Percentiles rank a stretch among this genome's conserved stretches.
These are phyloP conservation scores for Lasioglossum lativentre DNA, from an alignment of 2,888 invertebrate species.

Conservation along the genomic window DNA sequence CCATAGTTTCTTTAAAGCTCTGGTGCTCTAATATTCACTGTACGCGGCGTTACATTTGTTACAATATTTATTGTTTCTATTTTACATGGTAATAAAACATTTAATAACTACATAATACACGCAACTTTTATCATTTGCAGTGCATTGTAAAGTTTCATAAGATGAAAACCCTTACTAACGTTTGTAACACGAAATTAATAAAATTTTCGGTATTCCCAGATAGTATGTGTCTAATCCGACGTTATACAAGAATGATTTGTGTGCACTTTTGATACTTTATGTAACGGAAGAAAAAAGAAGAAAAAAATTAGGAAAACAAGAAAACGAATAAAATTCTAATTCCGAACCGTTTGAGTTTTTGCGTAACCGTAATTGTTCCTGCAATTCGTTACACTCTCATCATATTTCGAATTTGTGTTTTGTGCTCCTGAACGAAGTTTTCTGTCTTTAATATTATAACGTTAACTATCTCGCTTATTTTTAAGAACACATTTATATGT, in stretches of 20 bases:
- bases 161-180: neutral
- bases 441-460: neutral
- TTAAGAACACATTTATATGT: constrained; percentile 31
- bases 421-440: neutral
- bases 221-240: neutral
- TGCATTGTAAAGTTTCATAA: constrained; percentile 16
- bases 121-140: constrained; percentile 35
- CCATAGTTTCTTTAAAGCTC: constrained; percentile 45
- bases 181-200: constrained; percentile 13
- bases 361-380: constrained; percentile 19
- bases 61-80: constrained; percentile 73
- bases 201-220: constrained; percentile 27
- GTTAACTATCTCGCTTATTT: constrained; percentile 5
- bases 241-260: constrained; percentile 9
- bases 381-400: neutral
- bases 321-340: constrained; percentile 17
- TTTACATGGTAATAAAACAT: constrained; percentile 39
- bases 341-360: constrained; percentile 14
- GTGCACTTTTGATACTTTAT: constrained; percentile 49
- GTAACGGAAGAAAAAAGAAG: constrained; percentile 27
- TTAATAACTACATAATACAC: constrained; percentile 34
- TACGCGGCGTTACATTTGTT: constrained; percentile 65
- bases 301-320: neutral
- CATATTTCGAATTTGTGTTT: neutral
- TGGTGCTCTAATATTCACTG: neutral